phyloP scores from a whole-genome alignment of 2,888 invertebrate species.

The Rhagophthalmus giganteus region DNA sequence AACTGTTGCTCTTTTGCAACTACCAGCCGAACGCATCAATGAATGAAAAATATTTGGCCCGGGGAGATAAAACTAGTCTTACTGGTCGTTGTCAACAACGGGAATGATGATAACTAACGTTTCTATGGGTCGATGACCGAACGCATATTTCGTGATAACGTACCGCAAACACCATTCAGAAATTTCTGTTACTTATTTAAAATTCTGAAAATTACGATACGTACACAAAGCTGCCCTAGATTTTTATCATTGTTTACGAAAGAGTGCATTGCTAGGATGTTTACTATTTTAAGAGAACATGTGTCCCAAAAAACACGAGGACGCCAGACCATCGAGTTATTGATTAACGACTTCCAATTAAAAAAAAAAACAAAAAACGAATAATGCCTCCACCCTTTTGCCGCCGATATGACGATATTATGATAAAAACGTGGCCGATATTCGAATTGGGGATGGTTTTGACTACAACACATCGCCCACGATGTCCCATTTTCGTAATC shows the following conservation, averaged over 20 bases:
- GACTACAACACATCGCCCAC: no score
- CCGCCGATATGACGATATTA: no score
- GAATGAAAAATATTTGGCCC: constrained; percentile 18
- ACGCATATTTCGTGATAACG: constrained; percentile 11
- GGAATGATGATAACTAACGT: constrained; percentile 20
- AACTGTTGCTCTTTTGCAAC: background rate
- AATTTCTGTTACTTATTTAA: background rate
- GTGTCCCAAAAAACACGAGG: no score
- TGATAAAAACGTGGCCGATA: no score
- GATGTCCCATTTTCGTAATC: constrained; percentile 10
- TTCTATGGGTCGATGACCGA: constrained; percentile 20
- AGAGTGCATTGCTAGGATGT: background rate
- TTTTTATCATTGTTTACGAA: no score
- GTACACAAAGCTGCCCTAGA: background rate
- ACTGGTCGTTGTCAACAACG: constrained; percentile 18
- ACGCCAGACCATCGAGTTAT: no score
- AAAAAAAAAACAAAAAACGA: no score
- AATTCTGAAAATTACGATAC: background rate
- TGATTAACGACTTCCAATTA: no score
- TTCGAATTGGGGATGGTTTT: no score
- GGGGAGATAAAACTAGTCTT: constrained; percentile 12
- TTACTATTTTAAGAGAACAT: background rate
- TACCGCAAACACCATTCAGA: background rate
- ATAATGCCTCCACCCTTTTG: no score
- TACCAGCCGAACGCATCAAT: constrained; percentile 5